A percentile compares a stretch with the other conserved stretches of the same genome.
Conservation (phyloP, 2,888 invertebrate genomes). For the Dinocampus coccinellae region DNA sequence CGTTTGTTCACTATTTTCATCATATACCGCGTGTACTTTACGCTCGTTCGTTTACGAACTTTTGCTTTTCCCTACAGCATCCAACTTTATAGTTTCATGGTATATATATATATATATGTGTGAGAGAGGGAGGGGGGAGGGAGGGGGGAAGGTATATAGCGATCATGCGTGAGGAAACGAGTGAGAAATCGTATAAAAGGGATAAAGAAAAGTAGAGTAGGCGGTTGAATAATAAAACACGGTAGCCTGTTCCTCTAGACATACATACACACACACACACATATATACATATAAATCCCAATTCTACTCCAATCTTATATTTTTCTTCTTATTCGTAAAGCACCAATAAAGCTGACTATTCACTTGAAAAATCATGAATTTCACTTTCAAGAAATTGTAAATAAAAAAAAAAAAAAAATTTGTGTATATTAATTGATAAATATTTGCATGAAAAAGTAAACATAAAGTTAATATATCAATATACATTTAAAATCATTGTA, state of each 20-base stretch:
- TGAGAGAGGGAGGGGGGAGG: no score
- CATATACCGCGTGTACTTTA: not conserved
- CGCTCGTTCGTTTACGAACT: constrained; percentile 16
- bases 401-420: no score
- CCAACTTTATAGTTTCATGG: constrained; percentile 9
- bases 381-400: not conserved
- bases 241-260: not conserved
- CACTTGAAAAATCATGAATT: not conserved
- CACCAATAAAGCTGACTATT: not conserved
- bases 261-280: not conserved
- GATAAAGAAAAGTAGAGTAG: not conserved
- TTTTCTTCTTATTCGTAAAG: not conserved
- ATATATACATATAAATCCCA: not conserved
- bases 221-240: not conserved
- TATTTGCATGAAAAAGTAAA: no score
- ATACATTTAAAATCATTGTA: no score
- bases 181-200: constrained; percentile 14
- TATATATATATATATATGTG: not conserved
- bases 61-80: constrained; percentile 33
- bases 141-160: no score
- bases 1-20: constrained; percentile 42
- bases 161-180: constrained; percentile 1
- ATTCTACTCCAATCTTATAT: no score
- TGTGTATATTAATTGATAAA: not conserved
- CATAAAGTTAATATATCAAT: no score